phyloP scores from a whole-genome alignment of 2,113 vertebrate genomes.

The Podarcis raffonei region DNA sequence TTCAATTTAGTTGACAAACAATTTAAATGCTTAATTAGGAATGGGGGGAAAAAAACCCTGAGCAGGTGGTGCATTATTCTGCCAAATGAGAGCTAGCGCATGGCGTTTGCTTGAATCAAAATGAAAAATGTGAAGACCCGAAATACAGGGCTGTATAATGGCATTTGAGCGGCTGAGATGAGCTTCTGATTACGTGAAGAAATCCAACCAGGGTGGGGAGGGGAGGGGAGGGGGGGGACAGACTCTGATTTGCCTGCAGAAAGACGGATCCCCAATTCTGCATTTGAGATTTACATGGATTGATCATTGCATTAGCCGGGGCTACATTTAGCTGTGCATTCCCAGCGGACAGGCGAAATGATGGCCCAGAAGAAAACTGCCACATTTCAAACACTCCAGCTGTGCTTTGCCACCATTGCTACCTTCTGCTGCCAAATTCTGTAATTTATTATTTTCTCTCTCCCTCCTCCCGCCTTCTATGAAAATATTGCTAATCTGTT shows the following conservation, averaged over 20 bases:
- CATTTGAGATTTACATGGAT: conserved; percentile 64
- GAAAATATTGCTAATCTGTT: conserved; percentile 69
- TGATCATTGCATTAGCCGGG: conserved; percentile 69
- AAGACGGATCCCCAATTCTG: conserved; percentile 51
- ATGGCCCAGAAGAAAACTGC: conserved; percentile 71
- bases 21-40: conserved; percentile 71
- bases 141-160: conserved; percentile 49
- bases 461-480: conserved; percentile 34
- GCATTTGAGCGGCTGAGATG: conserved; percentile 35
- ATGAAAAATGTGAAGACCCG: conserved; percentile 61
- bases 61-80: conserved; percentile 74
- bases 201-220: conserved; percentile 46
- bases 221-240: not conserved
- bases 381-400: conserved; percentile 75
- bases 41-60: conserved; percentile 33
- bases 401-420: conserved; percentile 70
- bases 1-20: conserved; percentile 69
- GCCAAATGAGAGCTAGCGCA: conserved; percentile 60
- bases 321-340: conserved; percentile 65
- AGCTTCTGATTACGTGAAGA: conserved; percentile 37
- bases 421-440: conserved; percentile 68
- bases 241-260: conserved; percentile 39
- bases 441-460: conserved; percentile 74
- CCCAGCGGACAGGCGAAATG: conserved; percentile 69
- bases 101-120: conserved; percentile 53